Base-by-base conservation (phyloP, 2,888 invertebrate genomes). In the Caenorhabditis afra region DNA sequence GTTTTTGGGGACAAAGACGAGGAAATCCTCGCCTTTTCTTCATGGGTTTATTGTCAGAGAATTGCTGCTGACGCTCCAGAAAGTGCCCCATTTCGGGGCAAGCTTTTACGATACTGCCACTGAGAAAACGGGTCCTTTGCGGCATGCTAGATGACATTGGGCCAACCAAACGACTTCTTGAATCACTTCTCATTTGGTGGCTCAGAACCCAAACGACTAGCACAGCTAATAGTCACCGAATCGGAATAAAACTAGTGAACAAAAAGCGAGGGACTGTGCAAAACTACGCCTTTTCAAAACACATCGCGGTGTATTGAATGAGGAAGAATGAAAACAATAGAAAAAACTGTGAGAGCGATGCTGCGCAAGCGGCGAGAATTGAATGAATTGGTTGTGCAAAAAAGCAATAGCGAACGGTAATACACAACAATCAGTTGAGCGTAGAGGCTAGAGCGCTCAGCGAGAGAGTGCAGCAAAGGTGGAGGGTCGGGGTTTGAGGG, bases 381-480 rank as follows among this genome's bases (percentile, higher is more conserved):
- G 39, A 62, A 64, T 64, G 73, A 59, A 66, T 59, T 57, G 73
- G 50, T 59, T 74, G 65, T 59, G 66, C 66, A 74, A 65, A 66
- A 65, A 66, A 66, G 53, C 57, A 68, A 68, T 68, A 62, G 68
- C 67, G 76, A 76, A 76, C 76, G 76, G 76, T 76, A 76, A 76
- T 64, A 76, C 67, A 68, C 58, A 76, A 68, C 76, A 76, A 76
- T 68, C 76, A 76, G 76, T 55, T 37, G 50, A 55, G 67, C 49
- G 52, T 39, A 61, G 23, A 59, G 66, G 66, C 59, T 29, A 74
- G 47, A 59, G 61, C 66, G 55, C 74, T 53, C 66, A 52, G 52
- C 18, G 45, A 58, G 45, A 47, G 65, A 65, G 37, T 59, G 37
- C 44, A 44, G 37, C 29, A 47, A 20, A 20, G 57, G 29, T 16